A percentile compares a stretch with the other conserved stretches of the same genome.
Conservation (phyloP, 2,113 vertebrate species). For the Lepidothrix coronata region DNA sequence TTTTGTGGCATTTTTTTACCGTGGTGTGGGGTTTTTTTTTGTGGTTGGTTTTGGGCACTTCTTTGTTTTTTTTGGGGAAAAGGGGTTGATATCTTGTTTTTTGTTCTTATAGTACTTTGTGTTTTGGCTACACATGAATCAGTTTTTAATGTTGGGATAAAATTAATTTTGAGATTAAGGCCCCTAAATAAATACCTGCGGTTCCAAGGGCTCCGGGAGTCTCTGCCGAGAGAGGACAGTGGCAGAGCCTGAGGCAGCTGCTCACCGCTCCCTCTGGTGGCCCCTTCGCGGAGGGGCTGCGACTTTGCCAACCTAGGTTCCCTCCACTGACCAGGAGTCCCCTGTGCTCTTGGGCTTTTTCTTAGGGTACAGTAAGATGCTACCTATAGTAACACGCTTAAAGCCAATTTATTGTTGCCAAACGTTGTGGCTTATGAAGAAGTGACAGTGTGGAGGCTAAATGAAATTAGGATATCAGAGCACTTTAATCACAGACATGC, state of each 20-base stretch:
- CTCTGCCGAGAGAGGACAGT: not conserved
- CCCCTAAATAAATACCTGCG: accelerated
- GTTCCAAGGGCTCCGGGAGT: not conserved
- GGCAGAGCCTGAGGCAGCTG: not conserved
- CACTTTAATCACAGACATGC: not conserved
- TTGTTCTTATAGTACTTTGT: not conserved
- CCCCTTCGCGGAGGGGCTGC: not conserved
- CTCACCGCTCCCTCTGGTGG: not conserved
- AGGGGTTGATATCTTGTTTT: not conserved
- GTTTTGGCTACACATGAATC: not conserved
- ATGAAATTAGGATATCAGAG: not conserved
- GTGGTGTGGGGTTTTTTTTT: not conserved
- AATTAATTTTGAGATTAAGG: not conserved
- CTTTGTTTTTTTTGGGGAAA: not conserved
- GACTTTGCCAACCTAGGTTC: not conserved
- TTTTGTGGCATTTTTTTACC: not conserved
- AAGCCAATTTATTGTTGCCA: not conserved
- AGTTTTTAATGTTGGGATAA: not conserved
- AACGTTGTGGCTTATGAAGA: not conserved
- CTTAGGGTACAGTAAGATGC: not conserved
- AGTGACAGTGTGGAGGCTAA: not conserved
- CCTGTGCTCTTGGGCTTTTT: accelerated
- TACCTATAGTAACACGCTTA: not conserved
- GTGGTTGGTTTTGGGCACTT: not conserved
- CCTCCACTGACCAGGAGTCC: not conserved